Evolutionary conservation across 1,140 invertebrate species (phyloP), one percentile per base, ranked within the genome.

Genomic region (Epicauta chinensis): DNA sequence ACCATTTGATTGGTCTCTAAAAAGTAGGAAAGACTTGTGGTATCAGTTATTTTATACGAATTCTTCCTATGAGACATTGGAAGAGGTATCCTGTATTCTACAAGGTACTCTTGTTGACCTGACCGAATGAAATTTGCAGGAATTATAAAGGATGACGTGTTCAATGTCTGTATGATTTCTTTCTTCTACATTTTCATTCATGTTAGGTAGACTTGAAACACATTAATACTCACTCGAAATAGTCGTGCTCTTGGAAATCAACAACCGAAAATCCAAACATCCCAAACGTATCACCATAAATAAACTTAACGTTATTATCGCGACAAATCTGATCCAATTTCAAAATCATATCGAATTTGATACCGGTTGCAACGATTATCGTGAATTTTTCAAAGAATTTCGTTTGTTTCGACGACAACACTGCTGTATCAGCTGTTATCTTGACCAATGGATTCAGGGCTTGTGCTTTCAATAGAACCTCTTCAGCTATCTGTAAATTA

Each of bases 381-480:
- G 93, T 84, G 70, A 91, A 98, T 14, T 82, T 62, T 15, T 74
- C 72, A 61, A 92, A 96, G 70, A 80, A 97, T 14, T 78, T 77
- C 34, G 84, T 78, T 13, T 83, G 72, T 51, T 87, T 79, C 29
- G 81, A 76, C 13, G 80, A 75, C 2, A 81, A 64, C 38, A 81
- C 77, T 0, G 73, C 70, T 1, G 76, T 79, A 63, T 93, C 88
- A 11, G 84, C 79, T 1, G 71, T 77, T 5, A 98, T 81, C 52
- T 87, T 77, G 0, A 98, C 96, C 84, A 97, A 91, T 0, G 92
- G 91, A 73, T 98, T 98, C 38, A 98, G 77, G 37, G 82, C 81
- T 67, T 87, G 84, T 0, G 89, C 86, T 62, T 86, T 77, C 47
- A 77, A 67, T 32, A 89, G 61, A 0, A 92, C 93, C 23, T 83